Evolutionary conservation across 1,140 invertebrate species (phyloP), one percentile per base, ranked within the genome.

Genomic region (Apocrypta bakeri): DNA sequence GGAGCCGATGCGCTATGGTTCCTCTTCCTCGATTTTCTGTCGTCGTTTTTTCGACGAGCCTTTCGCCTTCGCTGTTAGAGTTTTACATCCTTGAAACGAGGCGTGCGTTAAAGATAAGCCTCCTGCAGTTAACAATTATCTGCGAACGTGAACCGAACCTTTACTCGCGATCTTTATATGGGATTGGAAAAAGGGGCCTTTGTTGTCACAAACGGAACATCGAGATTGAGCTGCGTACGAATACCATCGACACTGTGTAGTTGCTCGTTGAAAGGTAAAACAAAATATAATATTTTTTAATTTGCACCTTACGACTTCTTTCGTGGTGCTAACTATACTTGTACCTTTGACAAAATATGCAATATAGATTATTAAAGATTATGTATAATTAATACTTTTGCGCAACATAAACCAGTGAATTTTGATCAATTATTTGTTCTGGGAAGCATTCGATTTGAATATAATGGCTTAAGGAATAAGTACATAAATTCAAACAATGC

Each of bases 101-200:
- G 17, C 76, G 76, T 79, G n/a, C n/a, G 76, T 83, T 64, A 48
- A 71, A 83, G 81, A 78, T 83, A 79, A 79, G 81, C 37, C 81
- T 82, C 81, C 74, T 33, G 78, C 82, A 37, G 79, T 76, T 66
- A 80, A 80, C 78, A 84, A 80, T 81, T 69, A 81, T 84, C 79
- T 56, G 77, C 29, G 33, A 33, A 56, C 17, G 12, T 14, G 69
- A 72, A 33, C 12, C 66, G 56, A 73, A 24, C 75, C 6, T 79
- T 40, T 69, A 79, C 37, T 40, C 29, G 61, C 25, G 42, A 81
- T 64, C 27, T 82, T 83, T 83, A 83, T 83, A 69, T 64, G 56
- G 21, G 6, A 72, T 63, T 64, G 33, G 79, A 79, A 73, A 79
- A 79, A 66, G 31, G 27, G 81, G 17, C 64, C 81, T 42, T 77